Base-by-base conservation (phyloP, 2,113 vertebrate species). In the Corvus cornix region DNA sequence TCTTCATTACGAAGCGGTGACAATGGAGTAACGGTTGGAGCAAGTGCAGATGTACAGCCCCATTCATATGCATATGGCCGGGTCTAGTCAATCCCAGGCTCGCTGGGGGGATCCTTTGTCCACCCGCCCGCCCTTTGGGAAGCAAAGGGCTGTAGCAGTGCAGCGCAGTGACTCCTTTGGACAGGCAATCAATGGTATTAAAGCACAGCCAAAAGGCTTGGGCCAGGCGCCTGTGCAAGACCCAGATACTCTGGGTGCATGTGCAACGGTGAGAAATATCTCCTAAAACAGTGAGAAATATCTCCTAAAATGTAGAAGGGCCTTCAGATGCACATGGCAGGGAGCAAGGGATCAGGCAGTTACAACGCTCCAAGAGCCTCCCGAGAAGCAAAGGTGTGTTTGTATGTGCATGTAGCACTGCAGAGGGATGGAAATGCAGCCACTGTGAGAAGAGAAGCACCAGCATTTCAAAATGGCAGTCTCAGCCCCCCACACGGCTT, bases 321-420 rank as follows among this genome's bases (percentile, higher is more conserved):
- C 16, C 41, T 16, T 8, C 22, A 4, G 33, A 5, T 3, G 21
- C 22, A 11, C 18, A 6, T 4, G 30, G 48, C 59, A 8, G n/a
- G 35, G 21, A 52, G 39, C 39, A 8, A 48, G 37, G n/a, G 41
- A 5, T 12, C 6, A 7, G 39, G 69, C 6, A 11, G 27, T 4
- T 5, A 51, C 18, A 27, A 10, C 0, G 0, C 31, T 15, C 53
- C 24, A 2, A 28, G 30, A 22, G 6, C 28, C 28, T 17, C 26
- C 2, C 0, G 1, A 27, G 76, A 30, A 3, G 11, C 6, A 1
- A 35, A 60, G 33, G 22, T 1, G 39, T 20, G 18, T 44, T 37
- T 9, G 28, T 31, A 2, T 0, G 0, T 1, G 16, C 4, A 0
- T 4, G 51, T 19, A 55, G 26, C 56, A 37, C 2, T 0, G 1